These are phyloP conservation scores for Brachypodius melanocephalos DNA, from an alignment of 2,113 vertebrate species.

Conservation along the genomic window DNA sequence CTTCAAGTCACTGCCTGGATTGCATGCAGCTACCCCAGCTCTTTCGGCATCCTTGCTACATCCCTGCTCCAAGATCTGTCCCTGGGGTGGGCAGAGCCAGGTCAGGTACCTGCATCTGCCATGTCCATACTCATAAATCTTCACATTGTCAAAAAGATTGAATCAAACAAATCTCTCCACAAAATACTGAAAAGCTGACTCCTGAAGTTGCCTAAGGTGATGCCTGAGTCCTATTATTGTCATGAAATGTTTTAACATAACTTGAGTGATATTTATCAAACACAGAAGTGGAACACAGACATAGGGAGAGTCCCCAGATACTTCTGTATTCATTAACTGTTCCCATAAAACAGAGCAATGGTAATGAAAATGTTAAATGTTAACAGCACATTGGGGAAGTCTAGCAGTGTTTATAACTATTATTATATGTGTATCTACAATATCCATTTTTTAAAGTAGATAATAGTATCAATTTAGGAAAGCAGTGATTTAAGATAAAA, in stretches of 20 bases:
- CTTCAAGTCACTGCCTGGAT: background rate
- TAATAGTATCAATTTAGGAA: background rate
- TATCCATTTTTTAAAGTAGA: background rate
- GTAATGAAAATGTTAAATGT: background rate
- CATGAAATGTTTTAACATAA: background rate
- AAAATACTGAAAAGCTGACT: background rate
- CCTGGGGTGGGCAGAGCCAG: background rate
- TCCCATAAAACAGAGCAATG: background rate
- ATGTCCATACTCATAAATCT: background rate
- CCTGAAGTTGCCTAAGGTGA: background rate
- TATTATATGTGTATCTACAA: background rate
- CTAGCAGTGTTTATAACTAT: background rate
- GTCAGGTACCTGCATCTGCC: background rate
- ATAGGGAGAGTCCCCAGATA: background rate
- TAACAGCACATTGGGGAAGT: background rate
- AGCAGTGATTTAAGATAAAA: background rate
- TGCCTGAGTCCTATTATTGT: background rate
- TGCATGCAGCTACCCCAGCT: background rate
- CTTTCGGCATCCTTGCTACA: background rate
- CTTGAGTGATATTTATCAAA: background rate
- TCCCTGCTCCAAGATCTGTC: background rate
- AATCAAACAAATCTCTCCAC: background rate
- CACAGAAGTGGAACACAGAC: background rate
- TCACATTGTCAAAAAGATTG: background rate
- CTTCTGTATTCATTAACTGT: background rate